phyloP scores from a whole-genome alignment of 2,888 invertebrate genomes.

The Ormyrus pomaceus region DNA sequence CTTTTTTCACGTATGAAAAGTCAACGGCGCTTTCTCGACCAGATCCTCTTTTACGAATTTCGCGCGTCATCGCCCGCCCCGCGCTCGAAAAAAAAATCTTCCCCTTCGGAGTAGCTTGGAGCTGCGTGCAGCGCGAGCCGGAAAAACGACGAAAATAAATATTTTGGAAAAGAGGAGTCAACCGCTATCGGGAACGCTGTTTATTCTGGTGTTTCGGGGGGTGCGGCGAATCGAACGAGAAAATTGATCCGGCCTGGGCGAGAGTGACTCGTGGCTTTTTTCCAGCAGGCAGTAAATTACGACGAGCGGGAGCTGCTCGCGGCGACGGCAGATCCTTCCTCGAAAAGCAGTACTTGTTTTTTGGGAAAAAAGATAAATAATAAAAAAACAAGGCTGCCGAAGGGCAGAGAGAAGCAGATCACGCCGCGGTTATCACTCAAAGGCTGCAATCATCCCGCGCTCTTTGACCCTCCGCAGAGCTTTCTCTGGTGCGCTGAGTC shows the following conservation, averaged over 20 bases:
- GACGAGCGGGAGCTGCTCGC: not conserved
- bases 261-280: conserved; percentile 6
- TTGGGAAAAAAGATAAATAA: too few species aligned
- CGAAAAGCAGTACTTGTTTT: too few species aligned
- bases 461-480: not conserved
- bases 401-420: too few species aligned
- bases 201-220: not conserved
- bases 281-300: conserved; percentile 11
- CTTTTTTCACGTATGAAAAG: conserved; percentile 9
- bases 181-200: not conserved
- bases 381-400: too few species aligned
- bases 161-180: not conserved
- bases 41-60: too few species aligned
- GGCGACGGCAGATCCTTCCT: too few species aligned
- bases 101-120: not conserved
- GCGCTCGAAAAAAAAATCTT: not conserved
- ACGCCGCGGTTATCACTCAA: too few species aligned
- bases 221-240: conserved; percentile 1
- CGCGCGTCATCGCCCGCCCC: not conserved
- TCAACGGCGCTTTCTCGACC: conserved; percentile 7
- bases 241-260: conserved; percentile 11
- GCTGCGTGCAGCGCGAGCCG: not conserved
- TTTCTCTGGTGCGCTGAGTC: not conserved
- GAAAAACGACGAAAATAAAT: conserved; percentile 17
- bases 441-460: not conserved